phyloP scores from a whole-genome alignment of 2,113 vertebrate genomes.

The Lycocorax pyrrhopterus region DNA sequence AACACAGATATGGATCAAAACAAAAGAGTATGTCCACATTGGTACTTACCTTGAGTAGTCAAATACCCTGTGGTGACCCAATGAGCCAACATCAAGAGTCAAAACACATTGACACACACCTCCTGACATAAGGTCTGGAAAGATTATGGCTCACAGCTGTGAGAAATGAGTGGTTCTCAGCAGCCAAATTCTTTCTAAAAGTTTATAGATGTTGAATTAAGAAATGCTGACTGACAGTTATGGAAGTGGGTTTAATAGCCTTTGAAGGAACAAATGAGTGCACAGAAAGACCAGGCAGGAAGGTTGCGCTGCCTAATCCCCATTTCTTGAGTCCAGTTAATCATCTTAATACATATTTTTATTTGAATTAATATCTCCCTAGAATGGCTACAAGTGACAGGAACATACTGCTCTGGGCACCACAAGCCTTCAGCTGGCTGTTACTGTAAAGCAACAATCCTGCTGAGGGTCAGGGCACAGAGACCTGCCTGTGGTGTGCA shows the following conservation, averaged over 20 bases:
- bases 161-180: neutral
- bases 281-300: neutral
- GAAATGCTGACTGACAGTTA: neutral
- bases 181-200: neutral
- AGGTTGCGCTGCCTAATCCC: neutral
- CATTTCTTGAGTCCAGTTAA: neutral
- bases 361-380: neutral
- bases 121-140: neutral
- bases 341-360: accelerated
- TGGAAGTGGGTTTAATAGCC: neutral
- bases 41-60: neutral
- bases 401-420: neutral
- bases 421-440: neutral
- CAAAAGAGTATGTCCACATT: neutral
- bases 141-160: neutral
- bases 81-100: neutral
- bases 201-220: neutral
- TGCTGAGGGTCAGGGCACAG: neutral
- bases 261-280: neutral
- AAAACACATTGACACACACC: neutral
- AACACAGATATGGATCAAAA: neutral
- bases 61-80: neutral
- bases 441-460: neutral
- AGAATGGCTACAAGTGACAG: neutral
- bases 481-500: neutral